Evolutionary conservation across 2,113 vertebrate genomes (phyloP).

Genomic region (Mionectes macconnelli): DNA sequence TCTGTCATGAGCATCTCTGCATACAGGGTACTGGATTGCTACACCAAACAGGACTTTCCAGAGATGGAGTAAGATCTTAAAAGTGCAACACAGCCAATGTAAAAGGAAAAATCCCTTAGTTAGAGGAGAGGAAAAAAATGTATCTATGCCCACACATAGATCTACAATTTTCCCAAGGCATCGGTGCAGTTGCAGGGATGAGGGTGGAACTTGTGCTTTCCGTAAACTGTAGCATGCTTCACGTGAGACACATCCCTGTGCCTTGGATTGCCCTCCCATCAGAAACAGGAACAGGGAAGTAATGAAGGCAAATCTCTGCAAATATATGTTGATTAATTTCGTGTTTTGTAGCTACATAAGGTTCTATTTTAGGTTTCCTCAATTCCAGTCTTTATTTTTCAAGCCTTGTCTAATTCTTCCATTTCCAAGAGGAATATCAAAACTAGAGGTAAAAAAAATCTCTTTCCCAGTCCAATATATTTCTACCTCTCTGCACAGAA

Average conservation of each 20-base stretch:
- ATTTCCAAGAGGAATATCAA: not conserved
- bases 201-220: not conserved
- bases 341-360: not conserved
- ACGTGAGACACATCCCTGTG: not conserved
- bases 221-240: not conserved
- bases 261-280: not conserved
- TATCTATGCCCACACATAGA: not conserved
- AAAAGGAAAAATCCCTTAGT: not conserved
- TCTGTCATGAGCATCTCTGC: no score
- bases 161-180: not conserved
- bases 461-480: not conserved
- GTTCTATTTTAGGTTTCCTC: not conserved
- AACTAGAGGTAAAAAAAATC: not conserved
- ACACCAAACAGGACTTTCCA: no score
- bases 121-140: not conserved
- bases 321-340: not conserved
- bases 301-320: not conserved
- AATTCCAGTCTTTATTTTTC: not conserved
- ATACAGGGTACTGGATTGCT: no score
- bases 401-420: not conserved
- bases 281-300: not conserved
- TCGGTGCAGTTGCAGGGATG: rapidly evolving
- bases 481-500: not conserved
- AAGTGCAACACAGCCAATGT: no score
- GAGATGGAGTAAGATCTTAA: no score